A percentile compares a stretch with the other conserved stretches of the same genome.
Evolutionary conservation across 1,140 invertebrate species (phyloP).

Genomic region (Drosophila willistoni): DNA sequence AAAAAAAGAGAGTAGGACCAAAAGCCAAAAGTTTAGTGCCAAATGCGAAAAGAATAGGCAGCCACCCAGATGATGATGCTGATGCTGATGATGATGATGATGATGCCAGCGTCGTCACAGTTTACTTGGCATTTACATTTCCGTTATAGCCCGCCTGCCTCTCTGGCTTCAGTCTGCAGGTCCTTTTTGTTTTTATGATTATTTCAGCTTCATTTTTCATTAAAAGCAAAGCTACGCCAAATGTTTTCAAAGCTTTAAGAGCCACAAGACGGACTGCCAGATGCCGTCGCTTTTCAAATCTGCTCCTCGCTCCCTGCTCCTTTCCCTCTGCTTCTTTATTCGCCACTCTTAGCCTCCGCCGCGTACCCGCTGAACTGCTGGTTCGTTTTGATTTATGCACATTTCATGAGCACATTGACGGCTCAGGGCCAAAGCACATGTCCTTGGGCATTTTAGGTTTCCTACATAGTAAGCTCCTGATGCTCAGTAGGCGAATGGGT

Average conservation of each 20-base stretch:
- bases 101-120: slow-evolving; percentile 50
- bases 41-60: slow-evolving; percentile 72
- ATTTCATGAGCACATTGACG: slow-evolving; percentile 60
- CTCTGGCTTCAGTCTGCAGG: slow-evolving; percentile 11
- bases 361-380: neutral
- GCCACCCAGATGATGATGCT: slow-evolving; percentile 19
- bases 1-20: neutral
- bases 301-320: too few relatives aligned
- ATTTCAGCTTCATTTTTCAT: slow-evolving; percentile 76
- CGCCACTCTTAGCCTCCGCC: neutral
- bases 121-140: slow-evolving; percentile 73
- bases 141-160: slow-evolving; percentile 36
- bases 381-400: slow-evolving; percentile 63
- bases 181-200: slow-evolving; percentile 64
- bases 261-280: slow-evolving; percentile 39
- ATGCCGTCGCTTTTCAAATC: slow-evolving; percentile 2
- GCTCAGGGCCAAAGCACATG: slow-evolving; percentile 33
- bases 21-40: slow-evolving; percentile 63
- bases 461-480: slow-evolving; percentile 15
- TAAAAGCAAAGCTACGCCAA: slow-evolving; percentile 61
- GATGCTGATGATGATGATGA: slow-evolving; percentile 13
- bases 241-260: slow-evolving; percentile 44
- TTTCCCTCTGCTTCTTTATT: neutral
- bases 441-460: slow-evolving; percentile 47
- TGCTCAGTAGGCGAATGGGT: slow-evolving; percentile 33